phyloP scores from a whole-genome alignment of 2,113 vertebrate species.

The Onychostoma macrolepis region DNA sequence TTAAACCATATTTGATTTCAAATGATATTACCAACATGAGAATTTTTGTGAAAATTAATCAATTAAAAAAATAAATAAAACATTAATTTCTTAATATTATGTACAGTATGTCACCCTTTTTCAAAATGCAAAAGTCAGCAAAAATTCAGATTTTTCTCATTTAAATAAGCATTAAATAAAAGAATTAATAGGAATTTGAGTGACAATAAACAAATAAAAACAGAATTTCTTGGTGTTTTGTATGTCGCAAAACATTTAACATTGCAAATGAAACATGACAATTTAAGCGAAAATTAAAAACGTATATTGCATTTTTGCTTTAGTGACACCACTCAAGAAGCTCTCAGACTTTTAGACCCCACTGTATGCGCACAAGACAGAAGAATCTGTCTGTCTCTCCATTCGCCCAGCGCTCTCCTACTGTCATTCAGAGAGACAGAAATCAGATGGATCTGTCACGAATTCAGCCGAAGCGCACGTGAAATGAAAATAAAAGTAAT shows the following conservation, averaged over 20 bases:
- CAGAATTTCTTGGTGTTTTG: not conserved
- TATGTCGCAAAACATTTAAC: not conserved
- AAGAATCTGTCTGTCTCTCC: not conserved
- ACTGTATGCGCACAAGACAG: not conserved
- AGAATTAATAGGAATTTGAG: not conserved
- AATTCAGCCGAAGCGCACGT: not conserved
- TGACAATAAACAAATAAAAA: not conserved
- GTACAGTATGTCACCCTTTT: too few species aligned
- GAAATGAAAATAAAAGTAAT: slow-evolving; percentile 16
- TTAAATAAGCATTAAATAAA: not conserved
- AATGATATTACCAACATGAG: too few species aligned
- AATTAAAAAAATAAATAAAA: too few species aligned
- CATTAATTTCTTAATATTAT: too few species aligned
- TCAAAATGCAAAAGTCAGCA: too few species aligned
- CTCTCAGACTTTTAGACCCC: not conserved
- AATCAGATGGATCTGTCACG: not conserved
- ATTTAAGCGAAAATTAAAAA: not conserved
- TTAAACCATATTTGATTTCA: too few species aligned
- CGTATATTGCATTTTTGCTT: not conserved
- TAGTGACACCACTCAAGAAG: not conserved
- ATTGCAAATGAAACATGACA: not conserved
- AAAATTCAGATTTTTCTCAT: not conserved
- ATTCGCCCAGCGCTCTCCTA: not conserved
- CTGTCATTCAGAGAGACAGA: slow-evolving; percentile 5
- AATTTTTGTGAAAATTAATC: too few species aligned